Percentiles rank a stretch among this genome's conserved stretches.
Conservation (phyloP, 1,140 invertebrate species). For the Chrysomallon squamiferum region DNA sequence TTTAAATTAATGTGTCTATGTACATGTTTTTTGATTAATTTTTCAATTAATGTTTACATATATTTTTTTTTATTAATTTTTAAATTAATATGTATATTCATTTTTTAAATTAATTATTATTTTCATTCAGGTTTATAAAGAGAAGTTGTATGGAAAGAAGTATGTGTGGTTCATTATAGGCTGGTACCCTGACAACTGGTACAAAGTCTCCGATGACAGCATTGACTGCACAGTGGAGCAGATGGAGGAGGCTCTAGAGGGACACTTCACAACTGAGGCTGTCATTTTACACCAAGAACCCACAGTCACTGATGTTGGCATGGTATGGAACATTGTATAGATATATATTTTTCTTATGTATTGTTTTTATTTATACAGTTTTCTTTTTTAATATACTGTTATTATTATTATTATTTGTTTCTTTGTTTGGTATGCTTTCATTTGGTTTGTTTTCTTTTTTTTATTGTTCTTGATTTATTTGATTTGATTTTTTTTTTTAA, state of each 20-base stretch:
- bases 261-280: slow-evolving; percentile 97
- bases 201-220: slow-evolving; percentile 78
- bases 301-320: slow-evolving; percentile 86
- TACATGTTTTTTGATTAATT: too few species aligned
- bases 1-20: too few species aligned
- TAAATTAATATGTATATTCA: too few species aligned
- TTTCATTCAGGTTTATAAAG: slow-evolving; percentile 75
- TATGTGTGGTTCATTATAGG: slow-evolving; percentile 99
- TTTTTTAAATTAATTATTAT: neutral
- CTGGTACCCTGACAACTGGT: slow-evolving; percentile 99
- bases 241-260: slow-evolving; percentile 91
- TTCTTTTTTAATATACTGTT: neutral
- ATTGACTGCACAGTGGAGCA: slow-evolving; percentile 92
- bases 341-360: neutral
- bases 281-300: slow-evolving; percentile 98
- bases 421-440: neutral
- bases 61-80: too few species aligned
- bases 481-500: too few species aligned
- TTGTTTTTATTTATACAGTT: neutral
- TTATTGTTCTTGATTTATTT: too few species aligned
- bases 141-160: slow-evolving; percentile 91
- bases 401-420: too few species aligned
- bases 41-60: too few species aligned
- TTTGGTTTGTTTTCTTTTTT: neutral
- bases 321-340: slow-evolving; percentile 72